Conservation (phyloP, 1,140 invertebrate genomes). For the Archivesica marissinica region DNA sequence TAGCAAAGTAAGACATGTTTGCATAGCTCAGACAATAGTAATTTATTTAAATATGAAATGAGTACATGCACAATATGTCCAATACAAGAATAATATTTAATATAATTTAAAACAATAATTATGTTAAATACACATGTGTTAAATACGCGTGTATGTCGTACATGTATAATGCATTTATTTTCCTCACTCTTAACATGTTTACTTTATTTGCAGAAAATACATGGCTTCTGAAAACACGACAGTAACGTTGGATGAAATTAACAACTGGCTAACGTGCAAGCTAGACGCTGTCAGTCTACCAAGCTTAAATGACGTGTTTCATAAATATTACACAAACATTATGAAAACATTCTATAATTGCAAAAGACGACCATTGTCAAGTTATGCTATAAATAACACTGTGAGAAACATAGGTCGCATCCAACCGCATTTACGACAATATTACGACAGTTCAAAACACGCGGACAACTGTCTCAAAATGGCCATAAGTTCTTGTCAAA, state of each 20-base stretch:
- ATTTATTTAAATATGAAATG: no score
- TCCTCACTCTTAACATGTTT: neutral
- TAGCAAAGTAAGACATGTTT: no score
- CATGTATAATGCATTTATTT: neutral
- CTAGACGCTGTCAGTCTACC: neutral
- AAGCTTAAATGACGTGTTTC: slow-evolving; percentile 29
- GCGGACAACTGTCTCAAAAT: neutral
- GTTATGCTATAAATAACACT: neutral
- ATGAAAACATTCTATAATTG: slow-evolving; percentile 44
- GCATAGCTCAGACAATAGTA: no score
- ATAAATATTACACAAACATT: slow-evolving; percentile 49
- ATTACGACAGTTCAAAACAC: neutral
- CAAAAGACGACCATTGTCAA: neutral
- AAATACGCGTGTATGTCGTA: neutral
- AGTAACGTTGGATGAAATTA: slow-evolving; percentile 38
- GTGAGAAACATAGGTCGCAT: no score
- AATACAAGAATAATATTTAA: neutral
- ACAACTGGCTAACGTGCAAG: slow-evolving; percentile 43
- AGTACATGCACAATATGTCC: no score
- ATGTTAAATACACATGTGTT: neutral
- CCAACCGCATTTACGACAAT: no score
- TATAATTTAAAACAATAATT: neutral
- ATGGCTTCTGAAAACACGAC: neutral
- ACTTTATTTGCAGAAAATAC: slow-evolving; percentile 27
- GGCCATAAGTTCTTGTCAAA: neutral